Conservation (phyloP, 2,113 vertebrate genomes). For the Lasiurus cinereus region DNA sequence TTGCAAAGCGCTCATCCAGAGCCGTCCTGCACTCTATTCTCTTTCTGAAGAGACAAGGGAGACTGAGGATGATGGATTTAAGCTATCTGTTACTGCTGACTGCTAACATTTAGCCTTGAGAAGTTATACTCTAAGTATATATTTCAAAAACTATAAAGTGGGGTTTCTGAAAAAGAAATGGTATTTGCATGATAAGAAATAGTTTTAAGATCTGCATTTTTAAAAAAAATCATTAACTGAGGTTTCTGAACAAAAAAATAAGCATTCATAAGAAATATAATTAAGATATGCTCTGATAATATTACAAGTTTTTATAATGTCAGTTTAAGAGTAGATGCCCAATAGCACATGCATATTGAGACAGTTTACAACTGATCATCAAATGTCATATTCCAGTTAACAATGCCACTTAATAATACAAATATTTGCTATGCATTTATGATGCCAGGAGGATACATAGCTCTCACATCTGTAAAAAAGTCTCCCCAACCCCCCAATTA, state of each 20-base stretch:
- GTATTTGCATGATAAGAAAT: background rate
- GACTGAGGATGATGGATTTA: background rate
- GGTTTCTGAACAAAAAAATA: background rate
- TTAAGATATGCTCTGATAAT: background rate
- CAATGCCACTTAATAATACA: background rate
- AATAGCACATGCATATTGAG: background rate
- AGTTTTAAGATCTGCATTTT: constrained; percentile 10
- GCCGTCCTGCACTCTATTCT: background rate
- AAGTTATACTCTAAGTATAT: background rate
- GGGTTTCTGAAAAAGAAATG: background rate
- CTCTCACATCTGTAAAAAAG: background rate
- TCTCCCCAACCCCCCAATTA: background rate
- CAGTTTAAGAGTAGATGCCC: background rate
- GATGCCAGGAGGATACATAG: background rate
- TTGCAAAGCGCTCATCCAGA: background rate
- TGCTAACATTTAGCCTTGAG: background rate
- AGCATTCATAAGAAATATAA: background rate
- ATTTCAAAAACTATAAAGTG: background rate
- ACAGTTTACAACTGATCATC: background rate
- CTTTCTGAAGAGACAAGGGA: background rate
- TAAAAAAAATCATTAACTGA: background rate
- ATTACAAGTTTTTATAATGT: background rate
- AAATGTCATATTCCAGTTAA: background rate
- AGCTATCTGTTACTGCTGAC: background rate
- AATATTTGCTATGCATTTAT: background rate